Base-by-base conservation (phyloP, 1,140 invertebrate species). In the Diachasma alloeum region DNA sequence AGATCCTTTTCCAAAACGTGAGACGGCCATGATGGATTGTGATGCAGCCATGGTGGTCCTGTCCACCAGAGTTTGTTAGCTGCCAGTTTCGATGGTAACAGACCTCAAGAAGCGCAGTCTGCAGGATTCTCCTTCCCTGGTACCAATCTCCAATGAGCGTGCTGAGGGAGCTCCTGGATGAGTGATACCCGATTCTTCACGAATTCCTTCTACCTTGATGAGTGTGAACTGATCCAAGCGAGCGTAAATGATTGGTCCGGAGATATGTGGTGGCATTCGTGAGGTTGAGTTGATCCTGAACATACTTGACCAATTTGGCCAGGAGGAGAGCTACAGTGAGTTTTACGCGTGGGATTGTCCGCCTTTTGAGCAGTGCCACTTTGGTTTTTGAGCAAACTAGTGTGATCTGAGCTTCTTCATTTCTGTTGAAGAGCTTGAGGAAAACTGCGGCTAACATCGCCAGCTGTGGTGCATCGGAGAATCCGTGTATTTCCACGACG, bases 381-480 rank as follows among this genome's bases (percentile, higher is more conserved):
- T 77, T 72, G 0, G 75, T 67, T 48, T 77, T 77, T n/a, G 75
- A 72, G 37, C 75, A 77, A 0, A 76, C 17, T n/a, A 72, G n/a
- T 22, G 70, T 8, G 5, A 26, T 36, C 37, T 46, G 39, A 5
- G 39, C 4, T 26, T 15, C 15, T 26, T 15, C 13, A 4, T n/a
- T n/a, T n/a, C n/a, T 36, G 8, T 56, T 63, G 8, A 4, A 24
- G 0, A 73, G 19, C 8, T 11, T 59, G 3, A 83, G 2, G 24
- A 83, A 84, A 4, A 83, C 42, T 11, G 74, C 78, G 3, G 81
- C 75, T 13, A 76, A 72, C 71, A 81, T 80, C 0, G 78, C 79
- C 3, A 76, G 17, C 17, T 80, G 78, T 2, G 80, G 83, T 8
- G 81, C 82, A 22, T 83, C 81, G 24, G 78, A 76, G 66, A 84